Conservation (phyloP, 2,113 vertebrate genomes). For the Recurvirostra avosetta region DNA sequence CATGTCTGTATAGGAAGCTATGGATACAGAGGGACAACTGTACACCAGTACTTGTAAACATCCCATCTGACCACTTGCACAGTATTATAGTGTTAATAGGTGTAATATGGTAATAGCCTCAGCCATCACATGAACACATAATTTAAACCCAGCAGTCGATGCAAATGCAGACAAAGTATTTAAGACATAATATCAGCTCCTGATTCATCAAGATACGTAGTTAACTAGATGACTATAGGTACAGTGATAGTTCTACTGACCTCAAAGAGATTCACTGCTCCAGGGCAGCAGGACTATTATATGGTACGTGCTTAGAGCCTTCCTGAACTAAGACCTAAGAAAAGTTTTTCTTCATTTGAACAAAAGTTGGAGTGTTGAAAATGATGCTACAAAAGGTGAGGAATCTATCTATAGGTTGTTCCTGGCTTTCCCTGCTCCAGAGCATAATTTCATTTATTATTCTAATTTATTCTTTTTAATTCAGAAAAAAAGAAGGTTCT, state of each 20-base stretch:
- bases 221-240: not conserved
- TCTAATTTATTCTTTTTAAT: not conserved
- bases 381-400: not conserved
- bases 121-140: no score
- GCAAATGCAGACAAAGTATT: no score
- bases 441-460: not conserved
- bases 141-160: no score
- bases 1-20: no score
- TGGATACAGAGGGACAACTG: no score
- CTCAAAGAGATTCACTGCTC: not conserved
- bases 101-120: no score
- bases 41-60: no score
- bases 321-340: not conserved
- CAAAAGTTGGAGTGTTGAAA: not conserved
- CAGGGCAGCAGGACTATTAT: not conserved
- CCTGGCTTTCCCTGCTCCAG: not conserved
- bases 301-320: not conserved
- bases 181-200: no score
- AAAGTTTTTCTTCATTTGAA: not conserved
- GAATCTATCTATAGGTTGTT: not conserved
- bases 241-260: not conserved
- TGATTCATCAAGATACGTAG: no score
- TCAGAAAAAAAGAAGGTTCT: not conserved
- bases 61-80: no score
- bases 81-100: no score